Evolutionary conservation across 2,113 vertebrate species (phyloP).

Genomic region (Dendrocopos noguchii): DNA sequence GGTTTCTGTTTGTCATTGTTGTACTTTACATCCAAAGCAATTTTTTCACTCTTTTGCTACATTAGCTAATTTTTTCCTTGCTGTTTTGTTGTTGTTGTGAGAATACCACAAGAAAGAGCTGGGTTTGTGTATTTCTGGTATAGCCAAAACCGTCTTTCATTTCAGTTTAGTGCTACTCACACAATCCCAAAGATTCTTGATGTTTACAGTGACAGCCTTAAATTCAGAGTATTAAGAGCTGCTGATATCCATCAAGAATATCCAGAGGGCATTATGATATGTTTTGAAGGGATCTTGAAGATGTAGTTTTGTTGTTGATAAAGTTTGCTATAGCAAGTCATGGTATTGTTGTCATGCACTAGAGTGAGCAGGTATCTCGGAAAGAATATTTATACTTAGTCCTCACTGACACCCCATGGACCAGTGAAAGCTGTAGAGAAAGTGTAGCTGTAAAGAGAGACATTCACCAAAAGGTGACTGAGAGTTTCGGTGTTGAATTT

Average conservation of each 20-base stretch:
- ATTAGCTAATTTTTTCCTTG: not conserved
- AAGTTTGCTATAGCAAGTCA: not conserved
- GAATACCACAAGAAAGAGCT: not conserved
- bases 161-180: not conserved
- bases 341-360: not conserved
- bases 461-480: not conserved
- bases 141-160: not conserved
- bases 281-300: constrained; percentile 9
- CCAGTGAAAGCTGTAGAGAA: not conserved
- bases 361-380: not conserved
- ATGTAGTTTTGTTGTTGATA: not conserved
- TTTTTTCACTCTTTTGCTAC: not conserved
- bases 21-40: not conserved
- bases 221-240: not conserved
- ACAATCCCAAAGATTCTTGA: not conserved
- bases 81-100: not conserved
- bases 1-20: not conserved
- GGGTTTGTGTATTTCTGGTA: not conserved
- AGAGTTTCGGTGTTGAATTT: not conserved
- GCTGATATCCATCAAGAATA: not conserved
- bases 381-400: not conserved
- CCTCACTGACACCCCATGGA: not conserved
- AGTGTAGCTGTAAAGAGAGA: not conserved
- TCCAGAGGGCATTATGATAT: not conserved
- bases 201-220: not conserved